Evolutionary conservation across 1,140 invertebrate genomes (phyloP), one percentile per base, ranked within the genome.

Genomic region (Drosophila lowei): DNA sequence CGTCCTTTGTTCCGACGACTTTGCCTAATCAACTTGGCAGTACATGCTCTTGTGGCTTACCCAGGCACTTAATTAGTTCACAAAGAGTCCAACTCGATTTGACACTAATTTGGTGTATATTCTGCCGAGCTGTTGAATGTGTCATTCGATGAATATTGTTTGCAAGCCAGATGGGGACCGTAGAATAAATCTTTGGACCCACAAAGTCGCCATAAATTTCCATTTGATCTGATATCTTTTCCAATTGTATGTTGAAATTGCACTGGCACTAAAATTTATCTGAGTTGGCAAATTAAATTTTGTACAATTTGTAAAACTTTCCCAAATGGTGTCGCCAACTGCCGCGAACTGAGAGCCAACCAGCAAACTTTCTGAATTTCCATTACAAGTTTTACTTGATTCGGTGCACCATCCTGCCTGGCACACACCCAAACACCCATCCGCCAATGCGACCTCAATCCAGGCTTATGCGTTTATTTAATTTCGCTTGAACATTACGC

Each of bases 251-350:
- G 21, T 58, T 7, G 52, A 56, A 65, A 72, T 65, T 53, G 53
- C 44, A 50, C 65, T 64, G 49, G 9, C 55, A 46, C 64, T 52
- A 71, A 70, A 86, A 80, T 86, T 79, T 77, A 80, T 80, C 66
- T 47, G 60, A 56, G 70, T 54, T 70, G 71, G 49, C 21, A 79
- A 64, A 74, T 74, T 74, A 58, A 49, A 74, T 58, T 74, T 59
- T 58, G 47, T 47, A 74, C 72, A 79, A 79, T 85, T 85, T 76
- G 67, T 62, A 53, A 86, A 85, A 80, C 57, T 85, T 86, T 86
- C 38, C 43, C 41, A 61, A 86, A 77, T 86, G 60, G 72, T 74
- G 81, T 80, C 66, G 77, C 81, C 68, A 86, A 85, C 72, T 85
- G 81, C 67, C 60, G 58, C 77, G 48, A 79, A 64, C 64, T 53